Percentiles rank a stretch among this genome's conserved stretches.
phyloP scores from a whole-genome alignment of 2,888 invertebrate genomes.

The Dryobotodes eremita region DNA sequence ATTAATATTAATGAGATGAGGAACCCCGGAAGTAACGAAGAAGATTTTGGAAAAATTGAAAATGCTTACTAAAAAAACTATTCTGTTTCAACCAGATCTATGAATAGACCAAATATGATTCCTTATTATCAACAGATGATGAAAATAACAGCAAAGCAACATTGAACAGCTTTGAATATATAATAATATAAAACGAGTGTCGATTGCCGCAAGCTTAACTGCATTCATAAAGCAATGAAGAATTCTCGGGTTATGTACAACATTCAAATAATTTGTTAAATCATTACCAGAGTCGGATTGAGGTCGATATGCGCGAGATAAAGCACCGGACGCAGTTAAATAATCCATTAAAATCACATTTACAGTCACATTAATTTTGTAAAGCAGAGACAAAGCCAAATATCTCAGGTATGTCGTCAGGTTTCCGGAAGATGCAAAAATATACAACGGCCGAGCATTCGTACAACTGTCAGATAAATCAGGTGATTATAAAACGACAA shows the following conservation, averaged over 20 bases:
- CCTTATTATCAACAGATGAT: neutral
- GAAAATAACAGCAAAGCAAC: conserved; percentile 1
- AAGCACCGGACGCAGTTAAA: conserved; percentile 41
- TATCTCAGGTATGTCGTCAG: conserved; percentile 55
- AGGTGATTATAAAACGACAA: conserved; percentile 44
- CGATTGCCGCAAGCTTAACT: conserved; percentile 8
- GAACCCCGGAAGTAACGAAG: neutral
- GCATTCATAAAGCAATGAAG: conserved; percentile 25
- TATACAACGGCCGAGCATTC: conserved; percentile 34
- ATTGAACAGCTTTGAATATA: conserved; percentile 9
- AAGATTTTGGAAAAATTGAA: neutral
- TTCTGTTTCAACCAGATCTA: neutral
- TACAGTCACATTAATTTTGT: conserved; percentile 39
- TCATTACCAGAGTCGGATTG: conserved; percentile 41
- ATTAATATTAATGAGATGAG: neutral
- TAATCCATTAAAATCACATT: conserved; percentile 59
- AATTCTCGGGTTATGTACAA: conserved; percentile 34
- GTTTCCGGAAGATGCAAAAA: conserved; percentile 63
- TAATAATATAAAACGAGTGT: conserved; percentile 10
- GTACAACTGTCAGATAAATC: conserved; percentile 45
- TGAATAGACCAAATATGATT: neutral
- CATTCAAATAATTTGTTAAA: conserved; percentile 25
- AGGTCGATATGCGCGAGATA: conserved; percentile 44
- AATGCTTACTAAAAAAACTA: neutral
- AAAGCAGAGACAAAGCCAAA: conserved; percentile 55